These are phyloP conservation scores for Perca schrenkii DNA, from an alignment of 2,113 vertebrate genomes.

Conservation along the genomic window DNA sequence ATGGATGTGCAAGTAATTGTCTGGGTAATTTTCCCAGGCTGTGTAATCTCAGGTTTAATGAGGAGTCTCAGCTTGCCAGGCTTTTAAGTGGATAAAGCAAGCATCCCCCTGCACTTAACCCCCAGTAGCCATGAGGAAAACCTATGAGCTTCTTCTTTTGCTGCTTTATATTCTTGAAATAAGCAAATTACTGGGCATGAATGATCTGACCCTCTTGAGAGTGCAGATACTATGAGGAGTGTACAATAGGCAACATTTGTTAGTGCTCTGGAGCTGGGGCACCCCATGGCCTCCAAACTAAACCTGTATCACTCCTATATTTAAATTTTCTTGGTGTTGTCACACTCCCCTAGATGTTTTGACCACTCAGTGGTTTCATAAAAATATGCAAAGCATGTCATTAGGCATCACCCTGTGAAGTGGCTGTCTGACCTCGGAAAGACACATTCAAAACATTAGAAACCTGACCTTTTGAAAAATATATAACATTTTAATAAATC, in stretches of 20 bases:
- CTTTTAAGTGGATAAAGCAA: slow-evolving; percentile 16
- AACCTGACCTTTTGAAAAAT: neutral
- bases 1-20: slow-evolving; percentile 22
- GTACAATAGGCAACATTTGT: neutral
- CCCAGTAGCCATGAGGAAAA: slow-evolving; percentile 7
- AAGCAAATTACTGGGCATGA: slow-evolving; percentile 9
- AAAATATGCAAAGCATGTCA: neutral
- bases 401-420: neutral
- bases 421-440: neutral
- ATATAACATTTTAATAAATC: too few relatives aligned
- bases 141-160: neutral
- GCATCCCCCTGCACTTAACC: slow-evolving; percentile 27
- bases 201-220: slow-evolving; percentile 3
- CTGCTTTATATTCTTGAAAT: slow-evolving; percentile 14
- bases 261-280: neutral
- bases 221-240: neutral
- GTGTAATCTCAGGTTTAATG: slow-evolving; percentile 13
- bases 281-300: neutral
- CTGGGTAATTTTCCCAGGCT: neutral
- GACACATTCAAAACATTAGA: neutral
- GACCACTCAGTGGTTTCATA: neutral
- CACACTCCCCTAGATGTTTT: neutral
- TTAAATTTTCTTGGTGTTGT: neutral
- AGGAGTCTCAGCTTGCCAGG: neutral
- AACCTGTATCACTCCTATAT: neutral